phyloP scores from a whole-genome alignment of 2,797 vertebrate species.

The Eulemur rubriventer region DNA sequence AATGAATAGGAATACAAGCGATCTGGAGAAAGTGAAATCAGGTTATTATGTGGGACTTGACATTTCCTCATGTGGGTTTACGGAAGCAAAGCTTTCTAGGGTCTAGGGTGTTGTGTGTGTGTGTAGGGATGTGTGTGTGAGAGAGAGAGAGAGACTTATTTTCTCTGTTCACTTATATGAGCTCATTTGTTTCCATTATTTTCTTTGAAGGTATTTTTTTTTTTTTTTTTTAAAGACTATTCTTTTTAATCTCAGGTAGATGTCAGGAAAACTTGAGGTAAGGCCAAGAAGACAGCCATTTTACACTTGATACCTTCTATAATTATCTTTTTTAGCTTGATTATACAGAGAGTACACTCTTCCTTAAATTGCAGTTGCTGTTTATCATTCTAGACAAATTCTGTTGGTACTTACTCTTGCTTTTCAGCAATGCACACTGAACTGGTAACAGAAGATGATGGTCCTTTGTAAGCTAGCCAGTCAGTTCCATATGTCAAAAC shows the following conservation, averaged over 20 bases:
- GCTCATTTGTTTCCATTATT: background rate
- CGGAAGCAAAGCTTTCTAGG: background rate
- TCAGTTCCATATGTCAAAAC: background rate
- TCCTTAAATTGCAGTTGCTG: background rate
- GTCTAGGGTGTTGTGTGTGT: background rate
- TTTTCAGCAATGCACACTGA: background rate
- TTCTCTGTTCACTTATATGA: background rate
- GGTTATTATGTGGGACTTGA: background rate
- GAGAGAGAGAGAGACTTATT: background rate
- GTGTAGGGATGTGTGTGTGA: background rate
- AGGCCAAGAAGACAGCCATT: constrained; percentile 39
- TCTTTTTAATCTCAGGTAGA: constrained; percentile 54
- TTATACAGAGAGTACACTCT: background rate
- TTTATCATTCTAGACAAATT: constrained; percentile 14
- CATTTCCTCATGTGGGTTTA: background rate
- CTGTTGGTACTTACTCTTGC: background rate
- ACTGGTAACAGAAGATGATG: background rate
- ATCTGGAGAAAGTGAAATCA: background rate
- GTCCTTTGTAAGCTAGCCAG: background rate
- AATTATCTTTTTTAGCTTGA: constrained; percentile 38
- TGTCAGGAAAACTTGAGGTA: constrained; percentile 67
- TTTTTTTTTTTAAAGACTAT: constrained; percentile 7
- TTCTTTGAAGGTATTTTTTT: constrained; percentile 34
- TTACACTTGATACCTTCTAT: background rate
- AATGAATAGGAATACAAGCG: background rate